Conservation (phyloP, 2,113 vertebrate species). For the Oxyruncus cristatus region DNA sequence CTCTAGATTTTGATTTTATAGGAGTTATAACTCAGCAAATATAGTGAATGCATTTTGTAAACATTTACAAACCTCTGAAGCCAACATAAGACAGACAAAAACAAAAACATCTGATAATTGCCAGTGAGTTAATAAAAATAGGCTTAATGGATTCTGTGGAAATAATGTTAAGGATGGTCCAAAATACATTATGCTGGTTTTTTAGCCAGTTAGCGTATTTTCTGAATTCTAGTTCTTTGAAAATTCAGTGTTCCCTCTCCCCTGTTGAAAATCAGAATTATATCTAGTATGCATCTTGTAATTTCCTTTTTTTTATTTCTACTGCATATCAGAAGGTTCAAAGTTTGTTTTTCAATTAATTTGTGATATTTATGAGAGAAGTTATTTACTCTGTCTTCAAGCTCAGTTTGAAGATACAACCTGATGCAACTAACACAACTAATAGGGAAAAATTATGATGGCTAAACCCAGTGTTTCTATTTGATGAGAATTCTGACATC, state of each 20-base stretch:
- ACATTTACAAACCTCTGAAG: background rate
- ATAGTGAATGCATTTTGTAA: background rate
- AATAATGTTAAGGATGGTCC: background rate
- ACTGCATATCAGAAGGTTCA: background rate
- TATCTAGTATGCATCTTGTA: background rate
- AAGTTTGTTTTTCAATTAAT: background rate
- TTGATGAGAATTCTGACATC: background rate
- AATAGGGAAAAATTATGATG: background rate
- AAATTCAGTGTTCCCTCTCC: background rate
- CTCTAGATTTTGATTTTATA: background rate
- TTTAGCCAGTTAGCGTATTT: background rate
- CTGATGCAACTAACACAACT: background rate
- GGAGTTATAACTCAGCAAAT: background rate
- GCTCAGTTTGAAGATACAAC: background rate
- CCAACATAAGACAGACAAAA: background rate
- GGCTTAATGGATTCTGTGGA: background rate
- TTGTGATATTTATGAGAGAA: background rate
- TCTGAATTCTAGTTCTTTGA: background rate
- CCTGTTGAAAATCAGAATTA: background rate
- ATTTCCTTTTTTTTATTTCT: background rate
- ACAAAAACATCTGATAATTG: background rate
- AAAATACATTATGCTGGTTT: background rate
- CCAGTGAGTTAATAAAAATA: background rate
- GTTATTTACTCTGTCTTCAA: background rate
- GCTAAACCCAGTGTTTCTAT: background rate